phyloP scores from a whole-genome alignment of 2,113 vertebrate species.

The Haliaeetus leucogaster region DNA sequence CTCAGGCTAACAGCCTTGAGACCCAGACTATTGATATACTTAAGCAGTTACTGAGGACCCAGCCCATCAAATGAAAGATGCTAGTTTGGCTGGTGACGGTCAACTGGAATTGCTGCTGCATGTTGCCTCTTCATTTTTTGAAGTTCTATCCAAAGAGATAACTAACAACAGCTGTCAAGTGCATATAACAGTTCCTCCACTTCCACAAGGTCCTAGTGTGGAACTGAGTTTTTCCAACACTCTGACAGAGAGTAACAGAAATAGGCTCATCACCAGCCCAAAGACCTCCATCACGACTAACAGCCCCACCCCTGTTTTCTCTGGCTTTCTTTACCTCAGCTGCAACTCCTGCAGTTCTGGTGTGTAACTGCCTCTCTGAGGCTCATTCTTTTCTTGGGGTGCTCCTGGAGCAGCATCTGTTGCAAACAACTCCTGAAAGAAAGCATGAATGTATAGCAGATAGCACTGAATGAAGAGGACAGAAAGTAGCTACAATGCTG shows the following conservation, averaged over 20 bases:
- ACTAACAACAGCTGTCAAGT: background rate
- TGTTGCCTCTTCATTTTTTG: background rate
- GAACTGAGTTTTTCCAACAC: background rate
- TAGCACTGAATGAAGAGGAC: background rate
- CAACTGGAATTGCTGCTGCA: background rate
- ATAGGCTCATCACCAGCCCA: background rate
- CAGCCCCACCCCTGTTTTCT: background rate
- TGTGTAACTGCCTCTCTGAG: constrained; percentile 58
- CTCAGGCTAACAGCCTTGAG: background rate
- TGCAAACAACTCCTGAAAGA: constrained; percentile 71
- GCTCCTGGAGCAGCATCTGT: constrained; percentile 85
- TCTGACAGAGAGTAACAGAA: background rate
- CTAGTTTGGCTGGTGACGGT: background rate
- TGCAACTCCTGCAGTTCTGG: constrained; percentile 82
- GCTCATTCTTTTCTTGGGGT: constrained; percentile 80
- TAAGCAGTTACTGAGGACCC: background rate
- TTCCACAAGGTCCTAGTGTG: background rate
- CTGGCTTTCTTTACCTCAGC: constrained; percentile 73
- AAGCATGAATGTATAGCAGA: background rate
- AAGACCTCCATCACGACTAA: background rate
- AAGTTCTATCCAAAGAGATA: background rate
- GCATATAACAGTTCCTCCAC: background rate
- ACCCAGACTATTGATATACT: background rate
- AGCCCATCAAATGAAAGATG: background rate
- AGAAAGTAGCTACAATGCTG: background rate